A percentile compares a stretch with the other conserved stretches of the same genome.
Conservation (phyloP, 2,888 invertebrate species). For the Acanthosoma haemorrhoidale region DNA sequence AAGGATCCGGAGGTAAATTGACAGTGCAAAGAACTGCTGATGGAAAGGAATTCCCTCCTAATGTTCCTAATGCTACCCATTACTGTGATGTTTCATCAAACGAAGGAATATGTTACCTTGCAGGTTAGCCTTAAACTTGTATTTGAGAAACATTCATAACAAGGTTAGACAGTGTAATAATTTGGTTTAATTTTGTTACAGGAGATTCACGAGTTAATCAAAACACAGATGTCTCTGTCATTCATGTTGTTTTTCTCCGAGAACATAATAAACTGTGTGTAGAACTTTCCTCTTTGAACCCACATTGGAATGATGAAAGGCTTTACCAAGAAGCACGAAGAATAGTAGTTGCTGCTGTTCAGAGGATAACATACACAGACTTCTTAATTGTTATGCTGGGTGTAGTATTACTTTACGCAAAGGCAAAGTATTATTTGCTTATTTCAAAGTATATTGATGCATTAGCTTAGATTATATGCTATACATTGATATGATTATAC, state of each 20-base stretch:
- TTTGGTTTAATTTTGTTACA: constrained; percentile 45
- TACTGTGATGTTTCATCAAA: constrained; percentile 58
- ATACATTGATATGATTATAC: too few relatives aligned
- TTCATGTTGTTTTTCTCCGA: constrained; percentile 70
- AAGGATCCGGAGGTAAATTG: constrained; percentile 36
- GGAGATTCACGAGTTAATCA: constrained; percentile 73
- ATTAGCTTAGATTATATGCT: not conserved
- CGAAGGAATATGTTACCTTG: constrained; percentile 66
- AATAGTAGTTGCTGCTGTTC: constrained; percentile 51
- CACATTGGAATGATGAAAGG: constrained; percentile 66
- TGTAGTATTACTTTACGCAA: constrained; percentile 8
- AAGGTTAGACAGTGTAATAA: not conserved
- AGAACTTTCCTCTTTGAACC: constrained; percentile 58
- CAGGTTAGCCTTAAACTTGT: constrained; percentile 52
- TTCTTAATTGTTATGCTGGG: constrained; percentile 53
- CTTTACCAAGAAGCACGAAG: constrained; percentile 52
- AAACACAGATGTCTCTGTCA: constrained; percentile 64
- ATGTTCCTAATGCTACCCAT: constrained; percentile 57
- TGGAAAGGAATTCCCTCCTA: constrained; percentile 65
- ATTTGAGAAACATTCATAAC: not conserved
- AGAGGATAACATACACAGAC: constrained; percentile 53
- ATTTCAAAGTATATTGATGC: not conserved
- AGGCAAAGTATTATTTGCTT: constrained; percentile 16
- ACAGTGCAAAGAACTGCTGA: constrained; percentile 52
- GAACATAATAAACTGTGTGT: constrained; percentile 78